A percentile compares a stretch with the other conserved stretches of the same genome.
phyloP scores from a whole-genome alignment of 2,113 vertebrate genomes.

The Labeo catla region DNA sequence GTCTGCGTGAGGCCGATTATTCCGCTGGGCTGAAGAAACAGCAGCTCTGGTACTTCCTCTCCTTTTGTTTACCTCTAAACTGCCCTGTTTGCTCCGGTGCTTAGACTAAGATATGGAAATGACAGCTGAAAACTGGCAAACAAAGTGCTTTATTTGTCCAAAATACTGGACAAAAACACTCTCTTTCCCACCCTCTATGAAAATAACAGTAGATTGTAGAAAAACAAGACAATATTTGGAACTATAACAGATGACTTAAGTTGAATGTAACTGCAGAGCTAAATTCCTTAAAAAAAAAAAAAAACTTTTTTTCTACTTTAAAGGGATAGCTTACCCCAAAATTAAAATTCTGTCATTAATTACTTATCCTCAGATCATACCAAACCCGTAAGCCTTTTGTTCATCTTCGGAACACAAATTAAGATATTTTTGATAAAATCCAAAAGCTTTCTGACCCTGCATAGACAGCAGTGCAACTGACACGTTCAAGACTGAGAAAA shows the following conservation, averaged over 20 bases:
- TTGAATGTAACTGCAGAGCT: neutral
- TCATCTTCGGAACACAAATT: too few relatives aligned
- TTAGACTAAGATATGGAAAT: constrained; percentile 29
- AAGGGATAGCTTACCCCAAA: too few relatives aligned
- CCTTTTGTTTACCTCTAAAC: constrained; percentile 40
- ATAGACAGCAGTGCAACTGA: too few relatives aligned
- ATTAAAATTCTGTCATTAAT: too few relatives aligned
- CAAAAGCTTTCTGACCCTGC: too few relatives aligned
- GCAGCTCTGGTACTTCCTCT: constrained; percentile 32
- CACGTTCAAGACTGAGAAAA: too few relatives aligned
- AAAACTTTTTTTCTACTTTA: too few relatives aligned
- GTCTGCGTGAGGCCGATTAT: constrained; percentile 44
- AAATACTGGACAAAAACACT: neutral
- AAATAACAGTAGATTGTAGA: neutral
- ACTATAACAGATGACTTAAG: neutral
- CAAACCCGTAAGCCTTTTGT: too few relatives aligned
- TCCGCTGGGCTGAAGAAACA: constrained; percentile 35
- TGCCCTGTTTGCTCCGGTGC: constrained; percentile 25
- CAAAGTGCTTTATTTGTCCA: neutral
- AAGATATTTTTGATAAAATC: too few relatives aligned
- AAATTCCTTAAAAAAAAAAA: too few relatives aligned
- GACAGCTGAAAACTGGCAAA: constrained; percentile 1
- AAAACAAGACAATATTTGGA: neutral
- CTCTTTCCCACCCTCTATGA: neutral
- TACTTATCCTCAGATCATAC: too few relatives aligned